Conservation (phyloP, 2,113 vertebrate species). For the Terrapene triunguis region DNA sequence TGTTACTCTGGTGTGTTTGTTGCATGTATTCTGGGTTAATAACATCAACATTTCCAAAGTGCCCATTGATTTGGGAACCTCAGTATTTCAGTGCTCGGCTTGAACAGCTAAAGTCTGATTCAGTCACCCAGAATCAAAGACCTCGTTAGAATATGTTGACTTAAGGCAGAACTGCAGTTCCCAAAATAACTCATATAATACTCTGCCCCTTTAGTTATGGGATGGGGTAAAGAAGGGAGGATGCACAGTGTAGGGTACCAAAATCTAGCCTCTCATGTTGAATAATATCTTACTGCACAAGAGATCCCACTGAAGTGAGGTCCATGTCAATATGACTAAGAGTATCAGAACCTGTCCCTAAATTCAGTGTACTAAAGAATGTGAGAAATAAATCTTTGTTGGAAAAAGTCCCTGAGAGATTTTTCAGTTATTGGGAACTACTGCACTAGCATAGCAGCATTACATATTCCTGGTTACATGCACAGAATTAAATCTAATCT, state of each 20-base stretch:
- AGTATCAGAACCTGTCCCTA: neutral
- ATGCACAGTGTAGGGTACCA: neutral
- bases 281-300: neutral
- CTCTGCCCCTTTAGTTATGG: neutral
- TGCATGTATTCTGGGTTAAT: neutral
- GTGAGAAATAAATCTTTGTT: accelerated
- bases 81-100: neutral
- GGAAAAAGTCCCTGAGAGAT: neutral
- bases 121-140: neutral
- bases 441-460: neutral
- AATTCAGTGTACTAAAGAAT: neutral
- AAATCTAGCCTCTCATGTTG: accelerated
- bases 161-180: neutral
- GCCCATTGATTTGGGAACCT: neutral
- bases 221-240: neutral
- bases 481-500: neutral
- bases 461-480: neutral
- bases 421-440: neutral
- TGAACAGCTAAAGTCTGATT: neutral
- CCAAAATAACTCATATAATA: neutral
- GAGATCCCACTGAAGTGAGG: neutral
- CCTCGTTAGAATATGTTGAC: accelerated
- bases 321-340: neutral
- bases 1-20: neutral
- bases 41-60: neutral